These are phyloP conservation scores for Galaxias olidus DNA, from an alignment of 2,797 vertebrate species.

Conservation along the genomic window DNA sequence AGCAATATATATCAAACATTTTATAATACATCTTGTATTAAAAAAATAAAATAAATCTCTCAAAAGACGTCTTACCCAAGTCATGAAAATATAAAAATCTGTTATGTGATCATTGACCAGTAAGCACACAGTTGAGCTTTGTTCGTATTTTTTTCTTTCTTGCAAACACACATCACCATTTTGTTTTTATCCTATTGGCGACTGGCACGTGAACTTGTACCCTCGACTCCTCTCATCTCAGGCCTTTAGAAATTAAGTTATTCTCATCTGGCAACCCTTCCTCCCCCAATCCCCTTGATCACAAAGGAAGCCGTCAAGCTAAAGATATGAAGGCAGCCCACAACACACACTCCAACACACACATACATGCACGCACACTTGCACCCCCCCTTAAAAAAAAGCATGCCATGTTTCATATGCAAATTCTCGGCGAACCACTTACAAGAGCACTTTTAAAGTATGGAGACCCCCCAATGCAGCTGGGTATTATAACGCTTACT, in stretches of 20 bases:
- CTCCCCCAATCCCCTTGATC: slow-evolving; percentile 77
- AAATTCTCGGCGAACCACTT: slow-evolving; percentile 91
- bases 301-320: slow-evolving; percentile 93
- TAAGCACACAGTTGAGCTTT: too few relatives aligned
- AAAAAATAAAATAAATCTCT: too few relatives aligned
- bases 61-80: too few relatives aligned
- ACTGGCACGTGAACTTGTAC: slow-evolving; percentile 68
- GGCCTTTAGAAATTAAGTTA: slow-evolving; percentile 93
- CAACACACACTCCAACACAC: slow-evolving; percentile 76
- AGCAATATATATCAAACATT: too few relatives aligned
- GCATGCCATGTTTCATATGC: slow-evolving; percentile 95
- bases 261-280: slow-evolving; percentile 84
- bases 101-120: too few relatives aligned
- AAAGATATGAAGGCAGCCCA: slow-evolving; percentile 87
- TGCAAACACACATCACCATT: slow-evolving; percentile 17
- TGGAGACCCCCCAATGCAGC: slow-evolving; percentile 87
- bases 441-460: slow-evolving; percentile 94
- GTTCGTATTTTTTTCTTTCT: too few relatives aligned
- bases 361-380: background rate
- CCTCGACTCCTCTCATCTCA: slow-evolving; percentile 76
- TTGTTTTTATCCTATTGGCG: slow-evolving; percentile 38
- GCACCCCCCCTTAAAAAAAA: slow-evolving; percentile 77
- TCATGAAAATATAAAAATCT: too few relatives aligned
- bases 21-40: too few relatives aligned
- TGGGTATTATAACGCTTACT: slow-evolving; percentile 93